Evolutionary conservation across 2,113 vertebrate genomes (phyloP).

Genomic region (Barbus barbus): DNA sequence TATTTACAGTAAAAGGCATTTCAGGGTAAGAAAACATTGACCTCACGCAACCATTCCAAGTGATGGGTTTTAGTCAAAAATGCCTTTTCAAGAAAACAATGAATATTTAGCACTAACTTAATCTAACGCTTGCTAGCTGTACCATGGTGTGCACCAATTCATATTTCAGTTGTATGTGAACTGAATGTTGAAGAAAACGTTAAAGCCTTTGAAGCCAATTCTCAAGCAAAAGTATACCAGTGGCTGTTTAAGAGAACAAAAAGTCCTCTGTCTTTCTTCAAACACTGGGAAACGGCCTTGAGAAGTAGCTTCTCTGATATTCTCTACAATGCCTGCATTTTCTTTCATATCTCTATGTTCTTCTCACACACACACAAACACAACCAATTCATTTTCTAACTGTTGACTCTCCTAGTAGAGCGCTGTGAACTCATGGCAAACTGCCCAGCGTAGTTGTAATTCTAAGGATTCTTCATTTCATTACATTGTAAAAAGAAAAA

Average conservation of each 20-base stretch:
- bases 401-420: conserved; percentile 40
- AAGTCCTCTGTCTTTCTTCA: conserved; percentile 26
- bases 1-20: conserved; percentile 28
- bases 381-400: conserved; percentile 27
- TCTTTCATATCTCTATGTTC: conserved; percentile 4
- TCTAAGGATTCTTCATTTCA: not conserved
- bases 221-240: conserved; percentile 15
- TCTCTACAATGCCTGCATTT: conserved; percentile 26
- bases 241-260: conserved; percentile 27
- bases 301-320: not conserved
- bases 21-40: not conserved
- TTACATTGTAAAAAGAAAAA: not conserved
- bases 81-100: not conserved
- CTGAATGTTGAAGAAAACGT: not conserved
- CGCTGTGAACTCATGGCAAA: conserved; percentile 46
- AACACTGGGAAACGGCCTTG: conserved; percentile 22
- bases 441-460: conserved; percentile 35
- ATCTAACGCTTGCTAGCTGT: not conserved
- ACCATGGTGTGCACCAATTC: not conserved
- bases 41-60: conserved; percentile 10
- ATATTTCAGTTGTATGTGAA: conserved; percentile 20
- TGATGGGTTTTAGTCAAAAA: not conserved
- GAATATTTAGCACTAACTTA: not conserved
- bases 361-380: conserved; percentile 37
- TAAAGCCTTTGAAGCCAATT: conserved; percentile 31